These are phyloP conservation scores for Psix sp. DNA, from an alignment of 1,140 invertebrate species.

Conservation along the genomic window DNA sequence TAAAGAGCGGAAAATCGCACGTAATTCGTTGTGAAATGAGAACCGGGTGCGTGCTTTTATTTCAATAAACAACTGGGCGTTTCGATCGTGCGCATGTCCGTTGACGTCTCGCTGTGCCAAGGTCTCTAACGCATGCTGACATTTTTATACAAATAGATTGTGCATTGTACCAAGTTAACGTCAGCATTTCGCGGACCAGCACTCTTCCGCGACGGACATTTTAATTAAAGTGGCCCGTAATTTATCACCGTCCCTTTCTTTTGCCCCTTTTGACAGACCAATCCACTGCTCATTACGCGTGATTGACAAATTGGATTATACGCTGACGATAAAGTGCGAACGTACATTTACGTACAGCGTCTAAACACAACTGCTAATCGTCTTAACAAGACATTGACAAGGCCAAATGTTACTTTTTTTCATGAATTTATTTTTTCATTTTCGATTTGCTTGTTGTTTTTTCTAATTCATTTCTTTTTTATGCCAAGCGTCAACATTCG, in stretches of 20 bases:
- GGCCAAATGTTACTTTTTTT: too few species aligned
- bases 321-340: too few species aligned
- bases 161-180: conserved; percentile 59
- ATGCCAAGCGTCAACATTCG: too few species aligned
- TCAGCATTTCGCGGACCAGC: conserved; percentile 38
- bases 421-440: too few species aligned
- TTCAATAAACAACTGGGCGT: conserved; percentile 13
- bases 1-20: too few species aligned
- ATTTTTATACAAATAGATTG: conserved; percentile 69
- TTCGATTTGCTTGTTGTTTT: too few species aligned
- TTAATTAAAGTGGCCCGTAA: conserved; percentile 59
- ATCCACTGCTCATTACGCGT: conserved; percentile 45
- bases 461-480: too few species aligned
- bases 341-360: too few species aligned
- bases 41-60: conserved; percentile 18
- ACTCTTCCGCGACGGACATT: conserved; percentile 56
- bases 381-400: too few species aligned
- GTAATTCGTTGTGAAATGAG: too few species aligned
- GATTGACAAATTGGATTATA: conserved; percentile 57
- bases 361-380: too few species aligned
- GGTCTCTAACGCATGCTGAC: conserved; percentile 54
- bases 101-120: conserved; percentile 62
- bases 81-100: conserved; percentile 18
- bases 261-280: conserved; percentile 18
- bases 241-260: conserved; percentile 34